Evolutionary conservation across 2,797 vertebrate genomes (phyloP), one percentile per base, ranked within the genome.

Genomic region (Antennarius maculatus): DNA sequence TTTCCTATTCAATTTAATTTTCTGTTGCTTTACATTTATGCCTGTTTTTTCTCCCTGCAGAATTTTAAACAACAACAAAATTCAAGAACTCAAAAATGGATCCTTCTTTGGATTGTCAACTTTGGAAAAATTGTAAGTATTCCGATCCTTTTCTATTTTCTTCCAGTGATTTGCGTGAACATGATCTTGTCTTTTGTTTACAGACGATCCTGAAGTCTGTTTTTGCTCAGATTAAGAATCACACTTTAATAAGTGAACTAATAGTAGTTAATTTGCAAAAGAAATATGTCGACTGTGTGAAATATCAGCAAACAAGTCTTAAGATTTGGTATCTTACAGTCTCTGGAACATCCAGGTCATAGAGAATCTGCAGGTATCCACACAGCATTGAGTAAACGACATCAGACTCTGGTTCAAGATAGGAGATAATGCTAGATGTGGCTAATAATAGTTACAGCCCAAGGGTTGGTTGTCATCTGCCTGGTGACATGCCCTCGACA

Each of bases 1-100:
- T 42, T 14, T 17, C 3, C 14, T 43, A 4, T 17, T 4, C 17
- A 50, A 11, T 50, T 23, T 48, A 63, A 0, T 10, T 58, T 37
- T 49, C 15, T 39, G 0, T 64, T 70, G 2, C 29, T 43, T 53
- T 71, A 11, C 1, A 5, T 77, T 79, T 0, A 77, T 27, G 4
- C 8, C 4, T 56, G 0, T 73, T 43, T 43, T 69, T 88, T 78
- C 76, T 73, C 3, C 88, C 89, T 78, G 59, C 93, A 99, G 98
- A 89, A 97, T 98, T 91, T 86, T 99, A 76, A 99, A 95, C 93
- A 98, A 95, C 90, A 99, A 99, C 84, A 99, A 96, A 92, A 98
- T 99, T 91, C 94, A 95, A 1, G 95, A 96, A 69, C 89, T 99
- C 86, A 95, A 93, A 91, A 99, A 98, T 76, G 95, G 94, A 73